Percentiles rank a stretch among this genome's conserved stretches.
Conservation (phyloP, 2,888 invertebrate species). For the Pemphredon lugubris region DNA sequence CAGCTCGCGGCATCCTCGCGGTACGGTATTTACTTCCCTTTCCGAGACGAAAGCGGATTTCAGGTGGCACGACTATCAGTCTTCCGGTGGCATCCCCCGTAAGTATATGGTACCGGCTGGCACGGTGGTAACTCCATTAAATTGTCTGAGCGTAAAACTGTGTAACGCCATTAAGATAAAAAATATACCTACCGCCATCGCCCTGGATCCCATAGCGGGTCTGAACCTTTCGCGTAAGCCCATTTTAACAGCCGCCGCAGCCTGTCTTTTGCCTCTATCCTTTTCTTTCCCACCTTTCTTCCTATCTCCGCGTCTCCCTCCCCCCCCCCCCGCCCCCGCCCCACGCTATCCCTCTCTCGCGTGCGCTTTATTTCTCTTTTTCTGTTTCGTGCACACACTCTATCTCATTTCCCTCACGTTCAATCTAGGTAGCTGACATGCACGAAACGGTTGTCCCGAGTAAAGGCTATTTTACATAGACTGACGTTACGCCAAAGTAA, state of each 20-base stretch:
- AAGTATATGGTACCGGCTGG: conserved; percentile 19
- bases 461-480: conserved; percentile 28
- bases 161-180: conserved; percentile 63
- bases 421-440: conserved; percentile 12
- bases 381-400: too few relatives aligned
- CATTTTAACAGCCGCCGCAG: conserved; percentile 36
- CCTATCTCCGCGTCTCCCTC: conserved; percentile 6
- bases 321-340: too few relatives aligned
- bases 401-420: neutral
- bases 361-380: too few relatives aligned
- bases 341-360: neutral
- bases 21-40: conserved; percentile 25
- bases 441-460: conserved; percentile 13
- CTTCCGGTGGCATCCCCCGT: conserved; percentile 29
- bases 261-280: conserved; percentile 17
- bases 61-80: conserved; percentile 23
- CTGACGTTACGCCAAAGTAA: conserved; percentile 10
- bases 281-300: conserved; percentile 8
- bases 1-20: conserved; percentile 12
- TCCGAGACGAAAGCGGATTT: conserved; percentile 31
- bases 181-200: conserved; percentile 46
- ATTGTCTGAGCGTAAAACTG: conserved; percentile 61
- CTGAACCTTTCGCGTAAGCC: conserved; percentile 40
- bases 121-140: conserved; percentile 51
- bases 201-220: conserved; percentile 12